These are phyloP conservation scores for Rambutsinella grinnellia DNA, from an alignment of 2,888 invertebrate genomes.

Conservation along the genomic window DNA sequence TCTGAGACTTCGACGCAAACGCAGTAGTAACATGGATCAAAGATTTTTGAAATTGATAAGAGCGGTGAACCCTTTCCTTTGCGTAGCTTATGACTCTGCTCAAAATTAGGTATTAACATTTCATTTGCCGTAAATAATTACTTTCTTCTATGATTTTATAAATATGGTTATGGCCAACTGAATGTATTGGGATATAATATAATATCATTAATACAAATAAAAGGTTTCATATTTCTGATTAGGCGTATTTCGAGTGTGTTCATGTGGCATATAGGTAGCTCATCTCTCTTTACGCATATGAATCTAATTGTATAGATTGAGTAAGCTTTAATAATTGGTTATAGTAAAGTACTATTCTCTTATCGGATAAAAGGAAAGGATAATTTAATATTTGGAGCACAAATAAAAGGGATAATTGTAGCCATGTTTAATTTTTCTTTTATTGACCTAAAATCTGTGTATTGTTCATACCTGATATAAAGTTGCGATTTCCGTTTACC, in stretches of 20 bases:
- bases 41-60: too few species aligned
- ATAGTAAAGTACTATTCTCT: neutral
- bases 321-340: neutral
- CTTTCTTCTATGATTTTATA: neutral
- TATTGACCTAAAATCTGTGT: slow-evolving; percentile 56
- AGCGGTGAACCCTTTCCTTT: too few species aligned
- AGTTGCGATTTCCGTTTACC: neutral
- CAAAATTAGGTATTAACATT: neutral
- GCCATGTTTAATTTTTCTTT: slow-evolving; percentile 54
- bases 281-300: neutral
- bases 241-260: too few species aligned
- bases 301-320: neutral
- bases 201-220: too few species aligned
- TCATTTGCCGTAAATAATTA: neutral
- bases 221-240: too few species aligned
- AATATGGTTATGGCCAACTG: neutral
- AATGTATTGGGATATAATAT: neutral
- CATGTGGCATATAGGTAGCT: neutral
- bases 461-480: slow-evolving; percentile 3
- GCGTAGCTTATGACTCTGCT: too few species aligned
- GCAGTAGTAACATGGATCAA: slow-evolving; percentile 29
- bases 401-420: slow-evolving; percentile 34
- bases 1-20: too few species aligned
- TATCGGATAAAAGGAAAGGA: neutral
- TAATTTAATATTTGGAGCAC: slow-evolving; percentile 62